phyloP scores from a whole-genome alignment of 2,888 invertebrate genomes.

The Phengaris alcon region DNA sequence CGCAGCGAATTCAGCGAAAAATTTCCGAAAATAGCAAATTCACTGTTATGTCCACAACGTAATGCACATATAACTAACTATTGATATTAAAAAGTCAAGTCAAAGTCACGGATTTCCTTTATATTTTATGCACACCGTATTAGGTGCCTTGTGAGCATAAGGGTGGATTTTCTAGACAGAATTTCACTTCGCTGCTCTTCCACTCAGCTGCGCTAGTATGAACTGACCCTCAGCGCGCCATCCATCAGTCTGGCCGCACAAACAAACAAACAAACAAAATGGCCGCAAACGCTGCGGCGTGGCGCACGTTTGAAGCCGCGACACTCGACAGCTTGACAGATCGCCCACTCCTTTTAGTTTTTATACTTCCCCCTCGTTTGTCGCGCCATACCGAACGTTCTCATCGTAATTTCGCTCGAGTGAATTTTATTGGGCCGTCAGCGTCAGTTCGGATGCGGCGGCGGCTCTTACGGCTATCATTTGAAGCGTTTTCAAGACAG shows the following conservation, averaged over 20 bases:
- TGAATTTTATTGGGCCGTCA: constrained; percentile 7
- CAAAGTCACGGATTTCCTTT: too few relatives aligned
- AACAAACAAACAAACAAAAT: constrained; percentile 43
- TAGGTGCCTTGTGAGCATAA: too few relatives aligned
- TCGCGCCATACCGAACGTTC: constrained; percentile 39
- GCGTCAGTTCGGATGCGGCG: not conserved
- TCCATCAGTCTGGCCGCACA: constrained; percentile 53
- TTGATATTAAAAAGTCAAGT: too few relatives aligned
- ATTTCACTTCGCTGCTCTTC: not conserved
- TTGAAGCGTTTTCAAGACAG: not conserved
- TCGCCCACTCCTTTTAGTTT: constrained; percentile 35
- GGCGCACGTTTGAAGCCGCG: constrained; percentile 39
- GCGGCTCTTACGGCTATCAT: not conserved
- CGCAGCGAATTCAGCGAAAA: not conserved
- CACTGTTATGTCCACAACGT: too few relatives aligned
- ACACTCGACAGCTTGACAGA: constrained; percentile 43
- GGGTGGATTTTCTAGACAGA: too few relatives aligned
- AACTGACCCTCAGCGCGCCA: constrained; percentile 48
- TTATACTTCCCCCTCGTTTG: constrained; percentile 31
- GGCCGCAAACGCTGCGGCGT: constrained; percentile 54
- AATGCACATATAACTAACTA: too few relatives aligned
- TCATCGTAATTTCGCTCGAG: constrained; percentile 34
- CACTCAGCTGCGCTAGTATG: not conserved
- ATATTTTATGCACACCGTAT: too few relatives aligned
- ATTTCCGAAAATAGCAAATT: too few relatives aligned